A percentile compares a stretch with the other conserved stretches of the same genome.
Conservation (phyloP, 2,113 vertebrate species). For the Phylloscopus trochiloides region DNA sequence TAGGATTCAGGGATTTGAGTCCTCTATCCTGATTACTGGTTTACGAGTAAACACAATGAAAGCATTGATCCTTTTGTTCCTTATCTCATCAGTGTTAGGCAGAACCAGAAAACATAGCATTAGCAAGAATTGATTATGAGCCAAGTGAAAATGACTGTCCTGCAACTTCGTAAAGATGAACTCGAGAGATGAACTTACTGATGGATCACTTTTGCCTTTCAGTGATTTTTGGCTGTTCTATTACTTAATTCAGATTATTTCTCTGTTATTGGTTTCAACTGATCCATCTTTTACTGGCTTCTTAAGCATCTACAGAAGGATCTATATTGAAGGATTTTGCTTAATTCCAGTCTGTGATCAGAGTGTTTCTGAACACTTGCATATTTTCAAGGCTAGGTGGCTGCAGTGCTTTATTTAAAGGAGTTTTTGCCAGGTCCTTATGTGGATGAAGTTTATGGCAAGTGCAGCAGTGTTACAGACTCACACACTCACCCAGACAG, state of each 20-base stretch:
- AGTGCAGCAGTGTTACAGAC: neutral
- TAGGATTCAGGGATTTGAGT: neutral
- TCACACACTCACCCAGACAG: neutral
- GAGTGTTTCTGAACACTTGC: conserved; percentile 18
- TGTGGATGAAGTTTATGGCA: neutral
- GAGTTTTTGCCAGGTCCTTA: neutral
- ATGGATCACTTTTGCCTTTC: neutral
- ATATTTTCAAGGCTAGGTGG: conserved; percentile 60
- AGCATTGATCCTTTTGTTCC: conserved; percentile 36
- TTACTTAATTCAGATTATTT: neutral
- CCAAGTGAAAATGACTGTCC: neutral
- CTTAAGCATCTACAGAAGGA: neutral
- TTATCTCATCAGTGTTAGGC: conserved; percentile 38
- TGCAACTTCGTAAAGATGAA: neutral
- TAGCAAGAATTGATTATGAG: conserved; percentile 37
- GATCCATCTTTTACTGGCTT: neutral
- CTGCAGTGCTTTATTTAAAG: conserved; percentile 54
- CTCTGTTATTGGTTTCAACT: neutral
- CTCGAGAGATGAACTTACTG: neutral
- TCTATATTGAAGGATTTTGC: neutral
- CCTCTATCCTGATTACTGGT: neutral
- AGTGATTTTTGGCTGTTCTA: neutral
- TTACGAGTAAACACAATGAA: conserved; percentile 41
- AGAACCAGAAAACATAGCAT: neutral
- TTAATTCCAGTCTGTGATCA: neutral